phyloP scores from a whole-genome alignment of 2,888 invertebrate species.

The Lepas anatifera region DNA sequence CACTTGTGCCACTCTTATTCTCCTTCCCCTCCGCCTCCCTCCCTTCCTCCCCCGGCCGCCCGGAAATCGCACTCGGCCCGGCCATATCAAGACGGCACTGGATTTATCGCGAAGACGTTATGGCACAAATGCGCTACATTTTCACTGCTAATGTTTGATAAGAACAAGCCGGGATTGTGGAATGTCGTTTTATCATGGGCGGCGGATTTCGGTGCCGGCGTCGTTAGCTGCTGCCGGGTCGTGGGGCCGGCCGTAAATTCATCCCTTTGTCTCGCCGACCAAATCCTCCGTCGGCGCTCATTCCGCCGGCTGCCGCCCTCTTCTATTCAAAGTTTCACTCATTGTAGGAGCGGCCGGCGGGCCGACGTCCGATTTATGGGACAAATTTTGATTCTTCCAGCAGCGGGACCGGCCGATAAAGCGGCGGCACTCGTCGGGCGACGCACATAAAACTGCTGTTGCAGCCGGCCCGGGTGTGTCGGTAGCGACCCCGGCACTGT shows the following conservation, averaged over 20 bases:
- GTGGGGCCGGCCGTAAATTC: background rate
- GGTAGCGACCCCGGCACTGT: background rate
- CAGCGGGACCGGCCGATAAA: background rate
- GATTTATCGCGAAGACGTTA: background rate
- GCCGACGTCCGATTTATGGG: background rate
- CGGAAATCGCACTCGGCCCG: no score
- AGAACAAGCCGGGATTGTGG: background rate
- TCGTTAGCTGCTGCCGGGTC: background rate
- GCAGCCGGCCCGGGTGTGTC: background rate
- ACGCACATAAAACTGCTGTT: background rate
- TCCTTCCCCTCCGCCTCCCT: no score
- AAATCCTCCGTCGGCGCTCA: no score
- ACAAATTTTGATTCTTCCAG: constrained; percentile 9
- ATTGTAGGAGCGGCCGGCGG: background rate
- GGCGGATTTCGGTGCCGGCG: background rate
- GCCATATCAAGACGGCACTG: background rate
- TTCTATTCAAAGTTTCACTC: constrained; percentile 8
- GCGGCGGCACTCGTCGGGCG: background rate
- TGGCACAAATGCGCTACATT: background rate
- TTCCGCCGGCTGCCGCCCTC: background rate
- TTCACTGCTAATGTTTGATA: background rate
- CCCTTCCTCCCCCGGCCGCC: no score
- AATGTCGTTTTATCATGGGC: constrained; percentile 6
- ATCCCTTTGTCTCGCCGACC: constrained; percentile 3
- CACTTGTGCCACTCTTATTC: no score